Conservation (phyloP, 2,797 vertebrate genomes). For the Eulemur albifrons region DNA sequence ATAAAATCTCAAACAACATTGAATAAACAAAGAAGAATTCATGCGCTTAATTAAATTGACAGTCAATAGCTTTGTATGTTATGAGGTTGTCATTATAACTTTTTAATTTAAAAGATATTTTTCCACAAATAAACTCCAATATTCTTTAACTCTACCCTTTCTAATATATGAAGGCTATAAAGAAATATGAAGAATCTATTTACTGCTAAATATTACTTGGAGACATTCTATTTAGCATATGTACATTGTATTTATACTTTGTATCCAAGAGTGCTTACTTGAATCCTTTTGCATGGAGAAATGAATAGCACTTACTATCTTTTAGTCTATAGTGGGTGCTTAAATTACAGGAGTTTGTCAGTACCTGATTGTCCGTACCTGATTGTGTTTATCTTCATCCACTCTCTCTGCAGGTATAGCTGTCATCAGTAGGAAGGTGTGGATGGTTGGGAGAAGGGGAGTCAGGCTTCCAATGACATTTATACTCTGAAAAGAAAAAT, state of each 20-base stretch:
- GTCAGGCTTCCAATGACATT: neutral
- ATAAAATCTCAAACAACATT: conserved; percentile 42
- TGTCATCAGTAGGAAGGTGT: neutral
- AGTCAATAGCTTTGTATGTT: conserved; percentile 33
- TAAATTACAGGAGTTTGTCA: neutral
- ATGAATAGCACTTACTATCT: neutral
- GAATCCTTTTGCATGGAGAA: conserved; percentile 12
- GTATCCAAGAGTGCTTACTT: conserved; percentile 4
- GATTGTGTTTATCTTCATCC: neutral
- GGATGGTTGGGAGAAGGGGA: neutral
- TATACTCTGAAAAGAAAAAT: conserved; percentile 21
- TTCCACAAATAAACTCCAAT: conserved; percentile 12
- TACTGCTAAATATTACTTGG: conserved; percentile 15
- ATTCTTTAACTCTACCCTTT: conserved; percentile 42
- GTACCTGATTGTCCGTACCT: neutral
- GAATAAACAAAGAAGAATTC: conserved; percentile 20
- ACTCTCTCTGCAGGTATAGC: neutral
- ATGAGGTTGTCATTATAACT: neutral
- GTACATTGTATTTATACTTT: neutral
- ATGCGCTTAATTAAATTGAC: conserved; percentile 32
- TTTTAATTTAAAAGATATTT: conserved; percentile 59
- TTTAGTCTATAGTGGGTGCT: neutral
- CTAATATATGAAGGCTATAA: conserved; percentile 28
- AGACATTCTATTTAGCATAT: neutral
- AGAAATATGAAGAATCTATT: conserved; percentile 53